A percentile compares a stretch with the other conserved stretches of the same genome.
These are phyloP conservation scores for Myanophis thanlyinensis DNA, from an alignment of 2,113 vertebrate genomes.

Conservation along the genomic window DNA sequence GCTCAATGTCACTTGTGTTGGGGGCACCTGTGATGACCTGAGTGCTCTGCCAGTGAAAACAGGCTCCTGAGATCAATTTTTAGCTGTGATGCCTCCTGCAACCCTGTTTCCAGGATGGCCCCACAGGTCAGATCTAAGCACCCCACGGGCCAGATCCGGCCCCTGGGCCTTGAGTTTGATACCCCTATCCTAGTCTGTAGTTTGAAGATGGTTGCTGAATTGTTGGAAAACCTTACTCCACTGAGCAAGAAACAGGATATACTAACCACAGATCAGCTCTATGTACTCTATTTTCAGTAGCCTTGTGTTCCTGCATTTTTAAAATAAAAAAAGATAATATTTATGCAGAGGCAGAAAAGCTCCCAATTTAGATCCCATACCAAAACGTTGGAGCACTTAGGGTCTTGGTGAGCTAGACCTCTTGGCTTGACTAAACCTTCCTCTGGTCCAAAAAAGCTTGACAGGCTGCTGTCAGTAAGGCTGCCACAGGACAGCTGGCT, in stretches of 20 bases:
- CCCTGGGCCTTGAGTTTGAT: no score
- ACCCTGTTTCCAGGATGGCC: no score
- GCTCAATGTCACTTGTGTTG: no score
- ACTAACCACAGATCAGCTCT: background rate
- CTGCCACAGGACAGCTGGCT: conserved; percentile 6
- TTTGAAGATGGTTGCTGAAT: background rate
- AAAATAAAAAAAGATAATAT: background rate
- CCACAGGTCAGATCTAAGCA: no score
- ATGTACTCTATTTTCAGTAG: background rate
- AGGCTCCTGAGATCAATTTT: no score
- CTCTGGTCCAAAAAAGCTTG: background rate
- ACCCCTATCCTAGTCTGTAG: no score
- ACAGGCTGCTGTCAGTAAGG: background rate
- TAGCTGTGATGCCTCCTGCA: no score
- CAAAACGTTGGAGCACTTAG: background rate
- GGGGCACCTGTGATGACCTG: no score
- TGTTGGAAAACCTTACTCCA: background rate
- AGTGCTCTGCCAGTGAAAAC: no score
- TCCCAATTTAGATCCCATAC: background rate
- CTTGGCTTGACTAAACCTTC: conserved; percentile 1
- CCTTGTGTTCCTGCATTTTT: background rate
- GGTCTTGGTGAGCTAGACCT: background rate
- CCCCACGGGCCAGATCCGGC: no score
- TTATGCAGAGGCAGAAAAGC: background rate
- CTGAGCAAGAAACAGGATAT: background rate